These are phyloP conservation scores for Lordiphosa collinella DNA, from an alignment of 1,140 invertebrate species.

Conservation along the genomic window DNA sequence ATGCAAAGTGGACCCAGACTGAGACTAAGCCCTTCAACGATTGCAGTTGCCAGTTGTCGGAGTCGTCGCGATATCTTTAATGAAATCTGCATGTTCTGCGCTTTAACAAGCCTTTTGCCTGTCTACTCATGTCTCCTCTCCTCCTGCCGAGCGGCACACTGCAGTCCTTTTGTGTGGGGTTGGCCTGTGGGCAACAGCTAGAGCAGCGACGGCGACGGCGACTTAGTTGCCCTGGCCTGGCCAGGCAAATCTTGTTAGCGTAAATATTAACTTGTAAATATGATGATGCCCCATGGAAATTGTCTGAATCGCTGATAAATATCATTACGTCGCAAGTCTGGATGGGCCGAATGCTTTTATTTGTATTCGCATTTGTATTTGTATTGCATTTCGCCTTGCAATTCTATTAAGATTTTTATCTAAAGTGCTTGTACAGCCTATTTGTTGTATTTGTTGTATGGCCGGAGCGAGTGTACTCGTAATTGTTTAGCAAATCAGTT, in stretches of 20 bases:
- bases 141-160: constrained; percentile 23
- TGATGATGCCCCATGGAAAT: constrained; percentile 79
- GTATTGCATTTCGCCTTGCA: constrained; percentile 69
- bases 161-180: constrained; percentile 52
- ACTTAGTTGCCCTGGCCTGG: constrained; percentile 35
- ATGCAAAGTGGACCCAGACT: constrained; percentile 27
- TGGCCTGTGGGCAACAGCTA: constrained; percentile 27
- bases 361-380: constrained; percentile 29
- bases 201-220: too few relatives aligned
- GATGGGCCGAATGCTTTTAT: constrained; percentile 1
- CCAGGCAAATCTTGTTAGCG: constrained; percentile 69
- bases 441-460: constrained; percentile 53
- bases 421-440: constrained; percentile 69
- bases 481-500: constrained; percentile 73
- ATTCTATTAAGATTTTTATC: constrained; percentile 75
- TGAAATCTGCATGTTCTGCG: constrained; percentile 76
- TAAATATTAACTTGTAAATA: constrained; percentile 79
- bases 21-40: constrained; percentile 44
- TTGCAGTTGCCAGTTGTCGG: constrained; percentile 5
- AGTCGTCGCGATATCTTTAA: constrained; percentile 64
- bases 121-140: constrained; percentile 60
- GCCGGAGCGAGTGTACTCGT: constrained; percentile 52
- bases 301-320: constrained; percentile 75
- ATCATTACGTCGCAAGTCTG: constrained; percentile 57
- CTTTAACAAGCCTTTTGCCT: constrained; percentile 76